A percentile compares a stretch with the other conserved stretches of the same genome.
Conservation (phyloP, 2,113 vertebrate species). For the Myodes glareolus region DNA sequence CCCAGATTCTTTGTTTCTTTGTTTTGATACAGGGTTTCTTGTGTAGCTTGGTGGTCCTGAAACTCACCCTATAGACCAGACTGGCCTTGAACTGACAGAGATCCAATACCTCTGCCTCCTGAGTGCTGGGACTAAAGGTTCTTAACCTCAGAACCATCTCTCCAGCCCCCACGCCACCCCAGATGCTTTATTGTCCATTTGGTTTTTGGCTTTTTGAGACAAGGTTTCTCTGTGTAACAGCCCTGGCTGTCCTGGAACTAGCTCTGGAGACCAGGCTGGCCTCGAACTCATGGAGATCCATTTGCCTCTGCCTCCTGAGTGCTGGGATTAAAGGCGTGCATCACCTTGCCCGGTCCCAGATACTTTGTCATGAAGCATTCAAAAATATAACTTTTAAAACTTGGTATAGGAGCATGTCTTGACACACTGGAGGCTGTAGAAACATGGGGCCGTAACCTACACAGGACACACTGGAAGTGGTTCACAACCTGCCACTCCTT, state of each 20-base stretch:
- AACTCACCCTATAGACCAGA: neutral
- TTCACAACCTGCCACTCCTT: neutral
- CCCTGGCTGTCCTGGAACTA: too few relatives aligned
- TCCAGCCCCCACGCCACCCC: neutral
- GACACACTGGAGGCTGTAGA: slow-evolving; percentile 4
- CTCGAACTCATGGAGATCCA: too few relatives aligned
- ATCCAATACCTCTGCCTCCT: too few relatives aligned
- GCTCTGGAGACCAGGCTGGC: too few relatives aligned
- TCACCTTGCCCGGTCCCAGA: neutral
- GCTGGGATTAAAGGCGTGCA: too few relatives aligned
- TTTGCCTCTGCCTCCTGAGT: too few relatives aligned
- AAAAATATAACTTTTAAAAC: neutral
- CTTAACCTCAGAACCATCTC: neutral
- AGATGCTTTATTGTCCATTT: neutral
- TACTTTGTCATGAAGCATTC: neutral
- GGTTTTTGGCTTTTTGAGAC: too few relatives aligned
- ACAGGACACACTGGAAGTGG: neutral
- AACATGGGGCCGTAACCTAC: neutral
- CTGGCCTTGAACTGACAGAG: neutral
- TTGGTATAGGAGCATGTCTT: slow-evolving; percentile 12
- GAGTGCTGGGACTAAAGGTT: neutral
- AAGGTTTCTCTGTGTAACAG: too few relatives aligned
- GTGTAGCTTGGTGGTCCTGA: neutral
- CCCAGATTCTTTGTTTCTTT: neutral
- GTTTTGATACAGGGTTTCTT: neutral